A percentile compares a stretch with the other conserved stretches of the same genome.
phyloP scores from a whole-genome alignment of 64 coral and sea anemone species.

The Pocillopora verrucosa region DNA sequence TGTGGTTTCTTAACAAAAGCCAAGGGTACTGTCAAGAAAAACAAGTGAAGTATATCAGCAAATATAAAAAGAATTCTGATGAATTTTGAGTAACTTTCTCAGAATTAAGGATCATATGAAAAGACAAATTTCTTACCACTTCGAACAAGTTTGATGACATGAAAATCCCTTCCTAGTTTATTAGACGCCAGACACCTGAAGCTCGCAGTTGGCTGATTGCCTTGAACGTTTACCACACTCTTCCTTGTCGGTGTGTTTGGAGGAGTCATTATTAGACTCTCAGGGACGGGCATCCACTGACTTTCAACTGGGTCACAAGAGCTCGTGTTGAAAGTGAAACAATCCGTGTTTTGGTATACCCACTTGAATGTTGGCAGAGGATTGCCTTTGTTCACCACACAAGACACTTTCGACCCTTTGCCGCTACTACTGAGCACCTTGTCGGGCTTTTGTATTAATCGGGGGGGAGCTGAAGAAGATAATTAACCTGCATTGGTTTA shows the following conservation, averaged over 20 bases:
- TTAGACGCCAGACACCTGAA: slow-evolving; percentile 34
- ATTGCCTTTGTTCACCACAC: slow-evolving; percentile 17
- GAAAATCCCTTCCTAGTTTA: slow-evolving; percentile 9
- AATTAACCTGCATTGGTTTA: not conserved
- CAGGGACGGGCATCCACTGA: not conserved
- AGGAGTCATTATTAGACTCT: not conserved
- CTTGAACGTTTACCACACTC: slow-evolving; percentile 26
- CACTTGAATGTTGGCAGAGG: slow-evolving; percentile 35
- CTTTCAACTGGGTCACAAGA: not conserved
- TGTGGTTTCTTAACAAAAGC: not conserved
- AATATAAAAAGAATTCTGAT: not conserved
- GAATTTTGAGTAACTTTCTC: not conserved
- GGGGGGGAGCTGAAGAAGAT: not conserved
- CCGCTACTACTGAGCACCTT: not conserved
- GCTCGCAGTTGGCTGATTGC: not conserved
- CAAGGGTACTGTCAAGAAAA: not conserved
- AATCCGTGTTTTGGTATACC: not conserved
- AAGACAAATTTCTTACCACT: slow-evolving; percentile 16
- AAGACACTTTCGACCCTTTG: not conserved
- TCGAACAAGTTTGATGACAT: not conserved
- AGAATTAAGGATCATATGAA: not conserved
- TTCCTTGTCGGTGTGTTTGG: not conserved
- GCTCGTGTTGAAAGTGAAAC: not conserved
- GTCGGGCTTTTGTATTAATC: not conserved
- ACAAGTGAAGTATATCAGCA: not conserved